These are phyloP conservation scores for Metopia argyrocephala DNA, from an alignment of 2,888 invertebrate species.

Conservation along the genomic window DNA sequence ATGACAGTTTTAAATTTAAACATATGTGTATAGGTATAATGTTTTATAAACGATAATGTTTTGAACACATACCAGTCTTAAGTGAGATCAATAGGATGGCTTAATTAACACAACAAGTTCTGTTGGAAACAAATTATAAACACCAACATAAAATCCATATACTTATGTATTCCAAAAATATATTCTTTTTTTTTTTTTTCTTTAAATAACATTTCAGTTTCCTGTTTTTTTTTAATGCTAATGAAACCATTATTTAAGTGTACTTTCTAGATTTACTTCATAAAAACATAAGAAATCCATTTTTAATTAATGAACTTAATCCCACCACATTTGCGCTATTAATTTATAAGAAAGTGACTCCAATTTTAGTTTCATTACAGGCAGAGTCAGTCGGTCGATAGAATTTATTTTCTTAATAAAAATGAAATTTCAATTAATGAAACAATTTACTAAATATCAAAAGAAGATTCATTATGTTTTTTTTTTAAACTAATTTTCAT, in stretches of 20 bases:
- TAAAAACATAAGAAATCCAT: not conserved
- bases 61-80: too few species aligned
- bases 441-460: conserved; percentile 41
- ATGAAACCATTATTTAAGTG: not conserved
- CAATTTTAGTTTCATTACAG: not conserved
- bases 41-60: too few species aligned
- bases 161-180: not conserved
- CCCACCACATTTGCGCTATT: not conserved
- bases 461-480: conserved; percentile 38
- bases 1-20: too few species aligned
- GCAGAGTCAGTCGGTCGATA: not conserved
- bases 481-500: conserved; percentile 52
- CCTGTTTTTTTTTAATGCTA: not conserved
- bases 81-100: too few species aligned
- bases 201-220: conserved; percentile 1
- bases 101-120: too few species aligned
- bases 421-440: conserved; percentile 32
- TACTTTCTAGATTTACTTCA: not conserved
- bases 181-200: too few species aligned
- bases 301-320: conserved; percentile 10
- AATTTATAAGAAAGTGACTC: not conserved
- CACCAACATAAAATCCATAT: too few species aligned
- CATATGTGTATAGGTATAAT: too few species aligned
- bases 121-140: too few species aligned
- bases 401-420: not conserved